A percentile compares a stretch with the other conserved stretches of the same genome.
Conservation (phyloP, 2,888 invertebrate genomes). For the Rhogogaster chlorosoma region DNA sequence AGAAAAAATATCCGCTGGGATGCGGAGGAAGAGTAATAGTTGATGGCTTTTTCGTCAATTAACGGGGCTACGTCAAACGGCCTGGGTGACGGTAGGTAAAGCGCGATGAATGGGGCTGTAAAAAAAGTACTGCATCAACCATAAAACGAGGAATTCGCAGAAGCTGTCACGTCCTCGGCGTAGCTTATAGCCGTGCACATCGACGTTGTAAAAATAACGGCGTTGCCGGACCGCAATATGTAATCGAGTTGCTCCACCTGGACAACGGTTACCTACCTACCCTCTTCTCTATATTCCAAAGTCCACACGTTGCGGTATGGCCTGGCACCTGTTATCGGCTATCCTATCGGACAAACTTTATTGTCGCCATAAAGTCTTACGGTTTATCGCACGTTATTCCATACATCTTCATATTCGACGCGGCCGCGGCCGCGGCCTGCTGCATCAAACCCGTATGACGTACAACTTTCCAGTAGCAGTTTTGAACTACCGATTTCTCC, state of each 20-base stretch:
- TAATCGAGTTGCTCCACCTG: slow-evolving; percentile 41
- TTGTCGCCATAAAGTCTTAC: slow-evolving; percentile 40
- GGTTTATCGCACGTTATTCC: slow-evolving; percentile 43
- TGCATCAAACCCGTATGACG: background rate
- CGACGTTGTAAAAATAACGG: slow-evolving; percentile 45
- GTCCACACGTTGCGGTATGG: background rate
- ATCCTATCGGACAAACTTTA: slow-evolving; percentile 43
- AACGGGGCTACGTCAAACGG: background rate
- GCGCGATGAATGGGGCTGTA: slow-evolving; percentile 23
- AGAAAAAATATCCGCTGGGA: background rate
- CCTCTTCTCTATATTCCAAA: slow-evolving; percentile 33
- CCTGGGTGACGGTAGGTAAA: background rate
- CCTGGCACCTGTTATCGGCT: slow-evolving; percentile 41
- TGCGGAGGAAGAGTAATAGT: background rate
- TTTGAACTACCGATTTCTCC: background rate
- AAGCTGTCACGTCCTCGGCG: slow-evolving; percentile 35
- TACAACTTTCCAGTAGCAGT: background rate
- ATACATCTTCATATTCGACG: slow-evolving; percentile 36
- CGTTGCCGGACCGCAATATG: slow-evolving; percentile 37
- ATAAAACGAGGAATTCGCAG: slow-evolving; percentile 35
- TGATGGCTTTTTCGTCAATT: background rate
- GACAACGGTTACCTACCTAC: slow-evolving; percentile 23
- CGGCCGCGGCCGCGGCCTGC: background rate
- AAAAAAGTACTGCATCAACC: slow-evolving; percentile 13
- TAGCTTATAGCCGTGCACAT: slow-evolving; percentile 26